A percentile compares a stretch with the other conserved stretches of the same genome.
phyloP scores from a whole-genome alignment of 1,140 invertebrate species.

The Drosophila chauvacae region DNA sequence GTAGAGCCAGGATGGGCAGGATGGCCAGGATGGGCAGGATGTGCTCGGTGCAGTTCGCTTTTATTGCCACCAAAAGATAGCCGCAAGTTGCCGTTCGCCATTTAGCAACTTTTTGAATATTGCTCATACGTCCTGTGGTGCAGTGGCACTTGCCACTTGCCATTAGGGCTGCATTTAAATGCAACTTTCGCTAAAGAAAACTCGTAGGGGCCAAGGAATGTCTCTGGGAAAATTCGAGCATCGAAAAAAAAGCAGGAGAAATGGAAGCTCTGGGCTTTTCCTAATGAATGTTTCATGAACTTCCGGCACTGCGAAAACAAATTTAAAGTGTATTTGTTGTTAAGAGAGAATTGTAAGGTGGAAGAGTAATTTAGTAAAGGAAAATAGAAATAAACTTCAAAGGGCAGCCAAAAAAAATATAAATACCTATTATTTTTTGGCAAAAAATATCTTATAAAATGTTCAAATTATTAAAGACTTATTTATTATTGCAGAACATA shows the following conservation, averaged over 20 bases:
- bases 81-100: slow-evolving; percentile 43
- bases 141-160: slow-evolving; percentile 7
- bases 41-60: slow-evolving; percentile 27
- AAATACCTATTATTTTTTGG: too few relatives aligned
- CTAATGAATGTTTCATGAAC: slow-evolving; percentile 79
- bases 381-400: too few relatives aligned
- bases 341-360: too few relatives aligned
- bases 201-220: background rate
- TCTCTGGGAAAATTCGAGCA: background rate
- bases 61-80: slow-evolving; percentile 48
- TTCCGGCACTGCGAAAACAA: slow-evolving; percentile 28
- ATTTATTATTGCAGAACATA: too few relatives aligned
- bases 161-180: slow-evolving; percentile 39
- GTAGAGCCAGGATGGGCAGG: background rate
- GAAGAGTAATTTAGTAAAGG: background rate
- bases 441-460: too few relatives aligned
- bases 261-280: slow-evolving; percentile 51
- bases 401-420: too few relatives aligned
- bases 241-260: slow-evolving; percentile 1
- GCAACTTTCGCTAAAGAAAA: slow-evolving; percentile 27
- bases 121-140: slow-evolving; percentile 47
- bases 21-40: background rate
- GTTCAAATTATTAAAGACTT: too few relatives aligned
- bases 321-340: too few relatives aligned
- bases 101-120: slow-evolving; percentile 43